phyloP scores from a whole-genome alignment of 1,140 invertebrate genomes.

The Drosophila prosaltans region DNA sequence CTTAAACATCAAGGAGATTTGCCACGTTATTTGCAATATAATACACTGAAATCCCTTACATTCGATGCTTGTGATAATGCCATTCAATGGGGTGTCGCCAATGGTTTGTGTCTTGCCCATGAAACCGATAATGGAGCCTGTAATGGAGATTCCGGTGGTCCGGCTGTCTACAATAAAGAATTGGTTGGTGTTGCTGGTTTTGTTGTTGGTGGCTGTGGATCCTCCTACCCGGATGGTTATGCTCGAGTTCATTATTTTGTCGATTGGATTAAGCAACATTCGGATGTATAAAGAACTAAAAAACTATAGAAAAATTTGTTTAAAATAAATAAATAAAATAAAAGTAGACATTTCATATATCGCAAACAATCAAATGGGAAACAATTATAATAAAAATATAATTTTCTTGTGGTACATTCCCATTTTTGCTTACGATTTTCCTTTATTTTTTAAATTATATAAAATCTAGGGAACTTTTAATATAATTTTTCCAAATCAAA shows the following conservation, averaged over 20 bases:
- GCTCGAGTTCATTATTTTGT: conserved; percentile 82
- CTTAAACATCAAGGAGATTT: conserved; percentile 57
- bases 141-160: conserved; percentile 72
- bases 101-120: conserved; percentile 63
- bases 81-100: conserved; percentile 35
- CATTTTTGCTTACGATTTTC: no score
- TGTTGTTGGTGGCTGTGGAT: conserved; percentile 59
- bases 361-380: no score
- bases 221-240: conserved; percentile 85
- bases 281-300: conserved; percentile 11
- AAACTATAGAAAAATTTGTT: not conserved
- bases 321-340: not conserved
- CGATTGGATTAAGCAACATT: conserved; percentile 82
- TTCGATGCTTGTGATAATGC: conserved; percentile 27
- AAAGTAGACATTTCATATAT: not conserved
- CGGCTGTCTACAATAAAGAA: conserved; percentile 63
- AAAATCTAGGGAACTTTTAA: no score
- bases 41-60: conserved; percentile 53
- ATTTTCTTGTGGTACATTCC: no score
- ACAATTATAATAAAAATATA: no score
- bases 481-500: no score
- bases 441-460: no score
- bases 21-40: conserved; percentile 64
- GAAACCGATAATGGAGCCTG: conserved; percentile 58
- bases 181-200: conserved; percentile 72